Evolutionary conservation across 2,113 vertebrate genomes (phyloP).

Genomic region (Oryzias javanicus): DNA sequence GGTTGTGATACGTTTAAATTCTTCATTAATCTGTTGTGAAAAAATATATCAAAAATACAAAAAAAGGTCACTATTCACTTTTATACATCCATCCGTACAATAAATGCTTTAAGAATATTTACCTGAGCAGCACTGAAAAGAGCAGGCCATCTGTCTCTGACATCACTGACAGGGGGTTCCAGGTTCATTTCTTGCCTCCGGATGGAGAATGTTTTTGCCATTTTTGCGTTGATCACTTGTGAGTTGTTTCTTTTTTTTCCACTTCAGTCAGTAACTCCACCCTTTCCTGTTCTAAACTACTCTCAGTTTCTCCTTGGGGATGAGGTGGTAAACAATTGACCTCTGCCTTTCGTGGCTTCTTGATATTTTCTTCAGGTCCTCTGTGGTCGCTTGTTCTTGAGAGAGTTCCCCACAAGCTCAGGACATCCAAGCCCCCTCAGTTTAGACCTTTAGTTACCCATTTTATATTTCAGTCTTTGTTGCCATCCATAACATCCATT

Average conservation of each 20-base stretch:
- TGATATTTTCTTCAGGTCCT: constrained; percentile 5
- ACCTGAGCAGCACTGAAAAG: background rate
- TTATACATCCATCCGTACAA: too few species aligned
- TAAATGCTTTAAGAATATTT: background rate
- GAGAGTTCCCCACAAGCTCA: constrained; percentile 12
- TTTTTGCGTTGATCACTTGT: background rate
- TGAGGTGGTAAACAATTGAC: constrained; percentile 6
- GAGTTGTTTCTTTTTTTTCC: constrained; percentile 3
- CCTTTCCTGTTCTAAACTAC: background rate
- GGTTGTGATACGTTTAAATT: background rate
- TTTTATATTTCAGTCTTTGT: constrained; percentile 30
- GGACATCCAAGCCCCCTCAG: background rate
- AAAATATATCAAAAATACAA: background rate
- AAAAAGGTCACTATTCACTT: background rate
- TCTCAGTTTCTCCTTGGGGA: constrained; percentile 13
- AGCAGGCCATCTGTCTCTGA: background rate
- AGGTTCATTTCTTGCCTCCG: background rate
- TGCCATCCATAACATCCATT: constrained; percentile 20
- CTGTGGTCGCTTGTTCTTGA: background rate
- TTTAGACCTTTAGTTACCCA: constrained; percentile 18
- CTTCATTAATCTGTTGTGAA: background rate
- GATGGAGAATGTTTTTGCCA: background rate
- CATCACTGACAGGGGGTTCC: background rate
- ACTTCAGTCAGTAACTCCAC: background rate
- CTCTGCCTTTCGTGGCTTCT: constrained; percentile 12